Conservation (phyloP, 2,113 vertebrate species). For the Paradoxurus hermaphroditus region DNA sequence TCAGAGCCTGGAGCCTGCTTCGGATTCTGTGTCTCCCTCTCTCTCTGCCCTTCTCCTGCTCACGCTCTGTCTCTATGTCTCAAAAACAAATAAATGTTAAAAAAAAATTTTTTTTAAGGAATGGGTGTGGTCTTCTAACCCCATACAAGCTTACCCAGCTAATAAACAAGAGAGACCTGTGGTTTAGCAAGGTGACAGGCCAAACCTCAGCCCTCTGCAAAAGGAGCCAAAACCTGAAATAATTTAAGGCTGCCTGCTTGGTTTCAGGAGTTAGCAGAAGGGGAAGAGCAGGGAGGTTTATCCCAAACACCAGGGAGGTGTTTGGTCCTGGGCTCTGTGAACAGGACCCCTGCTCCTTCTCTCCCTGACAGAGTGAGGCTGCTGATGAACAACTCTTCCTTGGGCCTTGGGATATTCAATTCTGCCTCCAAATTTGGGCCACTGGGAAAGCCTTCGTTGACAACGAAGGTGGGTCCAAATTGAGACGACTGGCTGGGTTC, state of each 20-base stretch:
- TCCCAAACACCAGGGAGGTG: too few relatives aligned
- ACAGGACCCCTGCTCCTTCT: neutral
- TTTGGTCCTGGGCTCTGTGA: neutral
- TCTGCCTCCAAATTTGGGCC: neutral
- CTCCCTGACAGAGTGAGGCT: neutral
- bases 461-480: neutral
- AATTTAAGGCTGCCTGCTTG: neutral
- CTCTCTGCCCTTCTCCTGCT: too few relatives aligned
- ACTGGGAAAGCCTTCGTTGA: neutral
- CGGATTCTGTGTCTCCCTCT: too few relatives aligned
- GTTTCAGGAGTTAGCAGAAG: neutral
- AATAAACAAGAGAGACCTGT: too few relatives aligned
- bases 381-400: neutral
- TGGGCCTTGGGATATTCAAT: neutral
- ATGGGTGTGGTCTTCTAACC: neutral
- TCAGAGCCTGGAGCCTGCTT: too few relatives aligned
- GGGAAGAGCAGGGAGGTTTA: neutral
- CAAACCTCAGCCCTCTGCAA: neutral
- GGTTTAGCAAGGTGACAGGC: too few relatives aligned
- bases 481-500: too few relatives aligned
- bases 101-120: too few relatives aligned
- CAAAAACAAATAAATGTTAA: too few relatives aligned
- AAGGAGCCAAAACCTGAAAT: neutral
- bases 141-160: neutral
- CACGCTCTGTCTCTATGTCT: too few relatives aligned